Conservation (phyloP, 2,113 vertebrate species). For the Neopipo cinnamomea region DNA sequence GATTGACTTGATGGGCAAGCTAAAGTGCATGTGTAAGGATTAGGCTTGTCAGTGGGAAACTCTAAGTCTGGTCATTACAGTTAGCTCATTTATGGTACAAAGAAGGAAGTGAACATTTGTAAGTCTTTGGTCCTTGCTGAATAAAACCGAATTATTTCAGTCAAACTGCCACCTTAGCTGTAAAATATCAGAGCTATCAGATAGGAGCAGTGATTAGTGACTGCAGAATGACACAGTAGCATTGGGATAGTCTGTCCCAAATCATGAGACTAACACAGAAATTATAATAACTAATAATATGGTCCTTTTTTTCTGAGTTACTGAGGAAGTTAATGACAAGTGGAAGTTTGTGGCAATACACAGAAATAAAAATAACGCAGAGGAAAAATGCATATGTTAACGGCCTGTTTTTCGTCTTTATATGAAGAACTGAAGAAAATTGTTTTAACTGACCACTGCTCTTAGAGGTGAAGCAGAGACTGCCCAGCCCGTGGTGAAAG, state of each 20-base stretch:
- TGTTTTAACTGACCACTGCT: background rate
- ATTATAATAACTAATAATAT: background rate
- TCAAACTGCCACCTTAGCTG: background rate
- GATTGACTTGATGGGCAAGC: constrained; percentile 62
- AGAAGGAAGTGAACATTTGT: background rate
- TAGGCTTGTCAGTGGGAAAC: constrained; percentile 53
- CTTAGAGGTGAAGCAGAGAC: background rate
- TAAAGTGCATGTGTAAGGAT: constrained; percentile 43
- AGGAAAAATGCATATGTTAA: background rate
- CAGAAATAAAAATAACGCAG: background rate
- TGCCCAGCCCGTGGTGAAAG: background rate
- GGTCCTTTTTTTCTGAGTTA: background rate
- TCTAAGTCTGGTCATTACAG: constrained; percentile 3
- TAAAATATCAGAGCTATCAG: background rate
- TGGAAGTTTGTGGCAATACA: background rate
- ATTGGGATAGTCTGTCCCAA: background rate
- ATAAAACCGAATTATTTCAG: background rate
- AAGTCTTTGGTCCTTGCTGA: background rate
- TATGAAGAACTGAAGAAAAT: background rate
- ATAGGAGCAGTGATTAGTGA: background rate
- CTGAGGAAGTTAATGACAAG: background rate
- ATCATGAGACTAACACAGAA: background rate
- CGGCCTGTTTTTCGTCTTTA: background rate
- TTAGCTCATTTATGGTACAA: background rate
- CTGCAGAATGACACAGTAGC: background rate